These are phyloP conservation scores for Pteria penguin DNA, from an alignment of 2,888 invertebrate genomes.

Conservation along the genomic window DNA sequence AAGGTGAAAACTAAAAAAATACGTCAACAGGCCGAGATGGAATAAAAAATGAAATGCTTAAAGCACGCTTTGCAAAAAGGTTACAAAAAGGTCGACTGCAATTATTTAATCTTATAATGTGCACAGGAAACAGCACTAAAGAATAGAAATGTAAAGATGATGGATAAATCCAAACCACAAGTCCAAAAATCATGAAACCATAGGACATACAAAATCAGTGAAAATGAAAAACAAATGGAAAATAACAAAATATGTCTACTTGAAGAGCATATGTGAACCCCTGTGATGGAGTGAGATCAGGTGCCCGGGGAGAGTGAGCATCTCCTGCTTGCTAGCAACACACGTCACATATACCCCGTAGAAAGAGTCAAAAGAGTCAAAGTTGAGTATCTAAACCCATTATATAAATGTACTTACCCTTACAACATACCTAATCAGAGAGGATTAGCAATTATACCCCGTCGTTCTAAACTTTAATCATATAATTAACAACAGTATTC, in stretches of 20 bases:
- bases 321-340: too few species aligned
- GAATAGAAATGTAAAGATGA: too few species aligned
- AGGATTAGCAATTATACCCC: not conserved
- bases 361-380: too few species aligned
- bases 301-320: too few species aligned
- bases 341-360: too few species aligned
- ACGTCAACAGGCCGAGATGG: not conserved
- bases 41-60: conserved; percentile 15
- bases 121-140: not conserved
- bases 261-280: too few species aligned
- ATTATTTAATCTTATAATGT: not conserved
- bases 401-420: not conserved
- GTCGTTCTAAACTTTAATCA: not conserved
- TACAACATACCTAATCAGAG: not conserved
- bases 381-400: not conserved
- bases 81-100: not conserved
- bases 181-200: too few species aligned
- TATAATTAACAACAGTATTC: not conserved
- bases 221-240: too few species aligned
- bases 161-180: too few species aligned
- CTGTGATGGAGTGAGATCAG: too few species aligned
- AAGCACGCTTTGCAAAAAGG: not conserved
- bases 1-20: not conserved
- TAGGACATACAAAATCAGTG: too few species aligned
- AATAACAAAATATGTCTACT: too few species aligned